Evolutionary conservation across 2,113 vertebrate genomes (phyloP).

Genomic region (Arizona elegans): DNA sequence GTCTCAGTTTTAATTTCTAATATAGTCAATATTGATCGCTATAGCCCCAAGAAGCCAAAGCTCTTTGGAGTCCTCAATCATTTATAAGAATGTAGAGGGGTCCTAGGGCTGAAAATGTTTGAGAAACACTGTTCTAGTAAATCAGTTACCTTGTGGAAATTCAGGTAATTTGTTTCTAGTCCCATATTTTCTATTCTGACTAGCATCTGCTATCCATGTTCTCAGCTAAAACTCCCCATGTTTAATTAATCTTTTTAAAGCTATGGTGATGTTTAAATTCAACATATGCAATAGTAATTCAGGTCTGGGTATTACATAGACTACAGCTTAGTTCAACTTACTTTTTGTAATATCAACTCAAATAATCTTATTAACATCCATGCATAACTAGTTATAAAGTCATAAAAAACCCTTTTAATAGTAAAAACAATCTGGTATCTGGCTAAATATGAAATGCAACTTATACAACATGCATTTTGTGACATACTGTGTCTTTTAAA

Average conservation of each 20-base stretch:
- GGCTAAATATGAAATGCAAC: background rate
- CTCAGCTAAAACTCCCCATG: background rate
- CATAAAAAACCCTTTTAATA: background rate
- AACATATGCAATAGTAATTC: slow-evolving; percentile 45
- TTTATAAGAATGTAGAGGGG: background rate
- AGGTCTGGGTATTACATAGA: slow-evolving; percentile 26
- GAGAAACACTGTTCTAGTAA: background rate
- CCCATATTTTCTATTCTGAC: slow-evolving; percentile 29
- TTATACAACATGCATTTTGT: background rate
- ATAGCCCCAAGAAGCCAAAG: background rate
- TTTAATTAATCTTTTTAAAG: background rate
- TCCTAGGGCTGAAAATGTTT: background rate
- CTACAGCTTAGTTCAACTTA: slow-evolving; percentile 1
- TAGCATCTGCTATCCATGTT: background rate
- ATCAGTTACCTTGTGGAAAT: background rate
- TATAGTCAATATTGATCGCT: background rate
- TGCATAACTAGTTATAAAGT: background rate
- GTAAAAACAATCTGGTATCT: background rate
- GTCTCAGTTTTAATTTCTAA: background rate
- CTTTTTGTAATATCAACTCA: background rate
- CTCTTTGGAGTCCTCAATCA: background rate
- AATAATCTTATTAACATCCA: background rate
- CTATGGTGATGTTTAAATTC: slow-evolving; percentile 18
- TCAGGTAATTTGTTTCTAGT: background rate
- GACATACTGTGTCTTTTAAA: background rate